These are phyloP conservation scores for Helicoverpa assulta DNA, from an alignment of 2,888 invertebrate species.

Conservation along the genomic window DNA sequence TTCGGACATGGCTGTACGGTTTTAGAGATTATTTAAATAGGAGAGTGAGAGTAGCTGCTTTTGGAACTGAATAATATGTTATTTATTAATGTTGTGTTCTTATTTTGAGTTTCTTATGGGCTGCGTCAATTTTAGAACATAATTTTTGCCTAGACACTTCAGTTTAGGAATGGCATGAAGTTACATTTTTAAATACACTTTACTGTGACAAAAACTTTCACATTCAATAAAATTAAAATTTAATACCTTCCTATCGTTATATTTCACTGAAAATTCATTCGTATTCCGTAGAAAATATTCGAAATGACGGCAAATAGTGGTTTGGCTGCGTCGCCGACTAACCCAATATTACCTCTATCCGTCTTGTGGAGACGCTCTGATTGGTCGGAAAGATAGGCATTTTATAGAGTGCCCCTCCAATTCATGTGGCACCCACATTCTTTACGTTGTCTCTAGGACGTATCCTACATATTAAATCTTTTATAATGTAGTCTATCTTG, in stretches of 20 bases:
- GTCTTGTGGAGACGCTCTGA: conserved; percentile 51
- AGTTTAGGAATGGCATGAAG: too few relatives aligned
- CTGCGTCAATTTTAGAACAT: too few relatives aligned
- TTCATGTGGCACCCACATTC: conserved; percentile 61
- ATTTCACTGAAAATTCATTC: conserved; percentile 7
- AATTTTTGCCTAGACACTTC: too few relatives aligned
- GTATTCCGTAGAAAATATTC: conserved; percentile 32
- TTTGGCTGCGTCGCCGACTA: conserved; percentile 47
- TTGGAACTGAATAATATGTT: not conserved
- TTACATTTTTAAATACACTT: too few relatives aligned
- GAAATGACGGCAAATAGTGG: conserved; percentile 43
- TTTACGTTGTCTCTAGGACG: conserved; percentile 44
- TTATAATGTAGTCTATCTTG: conserved; percentile 7
- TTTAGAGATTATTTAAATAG: conserved; percentile 12
- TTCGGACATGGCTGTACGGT: not conserved
- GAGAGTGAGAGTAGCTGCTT: not conserved
- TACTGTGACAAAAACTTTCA: not conserved
- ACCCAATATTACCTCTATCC: conserved; percentile 56
- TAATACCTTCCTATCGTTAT: not conserved
- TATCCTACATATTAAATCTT: conserved; percentile 32
- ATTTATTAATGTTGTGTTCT: too few relatives aligned
- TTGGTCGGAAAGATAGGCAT: conserved; percentile 57
- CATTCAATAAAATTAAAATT: not conserved
- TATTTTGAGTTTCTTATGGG: too few relatives aligned
- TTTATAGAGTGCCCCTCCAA: conserved; percentile 58